Percentiles rank a stretch among this genome's conserved stretches.
Conservation (phyloP, 2,797 vertebrate species). For the Petrocephalus sullivani region DNA sequence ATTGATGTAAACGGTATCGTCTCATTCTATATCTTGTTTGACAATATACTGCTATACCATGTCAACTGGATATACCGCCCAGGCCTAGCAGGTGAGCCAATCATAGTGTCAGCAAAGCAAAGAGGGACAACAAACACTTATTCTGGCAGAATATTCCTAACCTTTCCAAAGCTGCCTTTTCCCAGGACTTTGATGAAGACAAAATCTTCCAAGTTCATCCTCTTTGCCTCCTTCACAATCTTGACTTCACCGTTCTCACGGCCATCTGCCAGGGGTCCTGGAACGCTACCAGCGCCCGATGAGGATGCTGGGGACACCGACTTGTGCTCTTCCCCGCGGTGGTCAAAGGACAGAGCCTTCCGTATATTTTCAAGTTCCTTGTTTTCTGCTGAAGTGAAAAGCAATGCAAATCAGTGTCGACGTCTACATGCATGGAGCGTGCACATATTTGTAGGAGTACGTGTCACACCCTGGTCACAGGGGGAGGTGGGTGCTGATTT, state of each 20-base stretch:
- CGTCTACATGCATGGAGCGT: background rate
- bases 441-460: background rate
- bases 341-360: constrained; percentile 88
- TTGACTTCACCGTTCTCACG: constrained; percentile 79
- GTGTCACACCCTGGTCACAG: constrained; percentile 78
- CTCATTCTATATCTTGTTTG: background rate
- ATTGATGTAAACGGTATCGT: background rate
- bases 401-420: background rate
- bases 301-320: constrained; percentile 50
- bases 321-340: constrained; percentile 78
- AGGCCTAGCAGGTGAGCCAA: background rate
- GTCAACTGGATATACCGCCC: background rate
- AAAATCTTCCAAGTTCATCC: constrained; percentile 81
- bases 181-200: constrained; percentile 95
- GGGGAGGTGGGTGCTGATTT: constrained; percentile 90
- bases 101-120: background rate
- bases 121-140: background rate
- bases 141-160: constrained; percentile 41
- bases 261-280: constrained; percentile 58
- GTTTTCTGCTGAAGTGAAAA: constrained; percentile 59
- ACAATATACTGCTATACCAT: background rate
- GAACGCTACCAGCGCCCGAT: constrained; percentile 53
- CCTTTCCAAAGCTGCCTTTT: constrained; percentile 97
- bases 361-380: constrained; percentile 92
- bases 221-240: constrained; percentile 69